Evolutionary conservation across 2,113 vertebrate genomes (phyloP), one percentile per base, ranked within the genome.

Genomic region (Mungos mungo): DNA sequence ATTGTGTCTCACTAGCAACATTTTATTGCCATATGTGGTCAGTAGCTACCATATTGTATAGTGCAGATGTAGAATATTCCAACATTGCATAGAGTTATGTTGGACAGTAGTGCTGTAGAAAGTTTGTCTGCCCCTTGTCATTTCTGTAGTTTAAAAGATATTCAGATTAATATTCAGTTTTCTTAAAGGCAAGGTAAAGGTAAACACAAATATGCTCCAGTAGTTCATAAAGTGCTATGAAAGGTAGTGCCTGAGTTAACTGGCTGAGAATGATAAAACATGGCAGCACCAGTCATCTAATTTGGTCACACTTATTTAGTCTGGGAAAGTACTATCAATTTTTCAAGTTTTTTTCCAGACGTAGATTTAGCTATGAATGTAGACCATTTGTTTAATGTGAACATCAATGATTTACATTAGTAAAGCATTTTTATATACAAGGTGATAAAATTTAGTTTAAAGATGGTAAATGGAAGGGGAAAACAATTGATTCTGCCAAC

Each of bases 101-200:
- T 84, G 71, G 35, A 50, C 8, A 76, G 16, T 21, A 18, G 14
- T 93, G 5, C 31, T 86, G 3, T 92, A 81, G n/a, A 89, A 88
- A 93, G 6, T 11, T 31, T 92, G 33, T 84, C 41, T 93, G 25
- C 35, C 16, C 35, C 23, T 74, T 76, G 31, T 13, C 38, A 54
- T 94, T 76, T 66, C 79, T 95, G 19, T 31, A 63, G 21, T 54
- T 60, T 96, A 77, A 87, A 69, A 74, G 27, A 69, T 33, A 93
- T 10, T 93, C 76, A 93, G 65, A 90, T 94, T 87, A 33, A 92
- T 90, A 87, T 3, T 4, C 23, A 65, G 3, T 86, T 92, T 96
- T 86, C 69, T 60, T 87, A 6, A 87, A 27, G 57, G 13, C 21
- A 94, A 85, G 14, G 31, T 80, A 23, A 80, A 66, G n/a, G 35